Base-by-base conservation (phyloP, 2,888 invertebrate genomes). In the Platynereis dumerilii region DNA sequence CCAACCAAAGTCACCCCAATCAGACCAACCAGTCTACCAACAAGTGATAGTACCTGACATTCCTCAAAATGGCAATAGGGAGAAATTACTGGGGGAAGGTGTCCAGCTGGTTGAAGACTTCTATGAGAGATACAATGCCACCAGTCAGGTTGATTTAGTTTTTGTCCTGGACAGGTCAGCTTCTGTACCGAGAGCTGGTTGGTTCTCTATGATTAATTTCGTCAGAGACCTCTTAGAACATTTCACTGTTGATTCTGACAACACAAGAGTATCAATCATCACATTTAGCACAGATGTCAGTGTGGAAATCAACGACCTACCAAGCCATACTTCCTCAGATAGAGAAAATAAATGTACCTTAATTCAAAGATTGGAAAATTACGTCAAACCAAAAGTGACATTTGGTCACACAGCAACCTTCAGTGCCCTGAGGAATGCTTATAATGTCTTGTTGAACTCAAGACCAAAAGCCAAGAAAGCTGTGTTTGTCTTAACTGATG, bases 191-290 rank as follows among this genome's bases (percentile, higher is more conserved):
- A 48, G 48, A 22, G 22, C n/a, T 20, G 48, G 48, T 5, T 48
- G 48, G 48, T 48, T 20, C n/a, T 48, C 48, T 5, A 48, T 48
- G 48, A 20, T 48, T 5, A 59, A 64, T 10, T 72, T 74, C 60
- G 65, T 72, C 7, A 64, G 67, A 45, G 69, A 72, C 27, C 44
- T 76, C 27, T 71, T 76, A 20, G 74, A 74, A 60, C 73, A 74
- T 63, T 76, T 76, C 65, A 75, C 75, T 2, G 69, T 76, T 3
- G 72, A 72, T 53, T 57, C 62, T 17, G 58, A 71, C 57, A 73
- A 73, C 63, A 76, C 76, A 5, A 62, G 76, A 17, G 74, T 76
- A 5, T 73, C 76, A n/a, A 65, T 76, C 17, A 68, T 75, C 22
- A 71, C 71, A 2, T 73, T 68, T 67, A 63, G 70, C 54, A 70